These are phyloP conservation scores for Gadus chalcogrammus DNA, from an alignment of 2,113 vertebrate genomes.

Conservation along the genomic window DNA sequence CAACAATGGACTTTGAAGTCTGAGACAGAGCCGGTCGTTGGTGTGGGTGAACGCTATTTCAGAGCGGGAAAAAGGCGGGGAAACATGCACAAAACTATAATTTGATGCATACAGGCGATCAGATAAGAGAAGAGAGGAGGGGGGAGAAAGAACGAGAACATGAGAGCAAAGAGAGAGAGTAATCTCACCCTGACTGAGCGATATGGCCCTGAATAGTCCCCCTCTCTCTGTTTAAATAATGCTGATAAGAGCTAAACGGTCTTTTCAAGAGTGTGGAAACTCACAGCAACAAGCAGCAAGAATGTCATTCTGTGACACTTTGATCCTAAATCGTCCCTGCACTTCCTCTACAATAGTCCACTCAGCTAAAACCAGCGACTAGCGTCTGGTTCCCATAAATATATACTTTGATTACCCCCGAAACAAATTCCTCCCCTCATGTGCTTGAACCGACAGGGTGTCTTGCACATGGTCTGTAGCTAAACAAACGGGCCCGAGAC, in stretches of 20 bases:
- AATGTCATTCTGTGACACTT: neutral
- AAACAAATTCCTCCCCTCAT: too few species aligned
- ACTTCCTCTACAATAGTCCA: too few species aligned
- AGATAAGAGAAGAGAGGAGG: constrained; percentile 4
- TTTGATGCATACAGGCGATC: neutral
- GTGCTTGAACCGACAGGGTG: too few species aligned
- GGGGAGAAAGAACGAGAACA: neutral
- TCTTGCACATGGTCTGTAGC: too few species aligned
- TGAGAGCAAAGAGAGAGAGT: neutral
- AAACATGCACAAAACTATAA: neutral
- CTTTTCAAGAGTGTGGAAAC: neutral
- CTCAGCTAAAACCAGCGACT: too few species aligned
- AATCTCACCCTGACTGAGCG: neutral
- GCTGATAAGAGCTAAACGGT: too few species aligned
- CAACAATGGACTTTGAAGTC: neutral
- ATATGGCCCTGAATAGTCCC: too few species aligned
- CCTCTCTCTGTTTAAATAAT: too few species aligned
- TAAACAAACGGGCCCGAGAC: too few species aligned
- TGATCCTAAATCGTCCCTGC: neutral
- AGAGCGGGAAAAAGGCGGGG: neutral
- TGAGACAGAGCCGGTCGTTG: neutral
- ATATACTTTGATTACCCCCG: too few species aligned
- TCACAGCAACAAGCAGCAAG: neutral
- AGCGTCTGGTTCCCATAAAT: too few species aligned
- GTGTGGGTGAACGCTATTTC: neutral